Evolutionary conservation across 1,140 invertebrate species (phyloP), one percentile per base, ranked within the genome.

Genomic region (Drosophila azteca): DNA sequence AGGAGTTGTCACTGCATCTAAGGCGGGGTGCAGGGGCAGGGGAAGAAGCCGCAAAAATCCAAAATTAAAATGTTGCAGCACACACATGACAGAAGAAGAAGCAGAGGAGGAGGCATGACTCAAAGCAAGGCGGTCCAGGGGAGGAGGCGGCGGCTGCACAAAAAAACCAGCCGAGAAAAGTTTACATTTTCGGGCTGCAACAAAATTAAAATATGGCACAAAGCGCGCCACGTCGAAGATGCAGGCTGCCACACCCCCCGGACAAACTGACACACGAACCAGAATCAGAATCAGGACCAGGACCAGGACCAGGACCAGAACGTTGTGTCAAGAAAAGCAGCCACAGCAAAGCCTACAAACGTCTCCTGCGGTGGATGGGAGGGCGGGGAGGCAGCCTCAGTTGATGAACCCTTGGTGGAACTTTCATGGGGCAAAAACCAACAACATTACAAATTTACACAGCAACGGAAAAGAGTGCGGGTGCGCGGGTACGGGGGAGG

Each of bases 121-220:
- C 65, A 68, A 68, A 68, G 65, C 51, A 54, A 51, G 41, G 46
- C 6, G 22, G 24, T 0, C 24, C 4, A 5, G 5, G 24, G 5
- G 24, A 5, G 17, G 17, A 20, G 17, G 17, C 17, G 17, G 17
- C 17, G 3, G 24, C 49, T 17, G 13, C 26, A n/a, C 39, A 44
- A 50, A 22, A 63, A 66, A 50, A 57, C 43, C 44, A 48, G 43
- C 44, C 61, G 52, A 39, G 67, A 64, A 85, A 83, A 83, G 80
- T 83, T 83, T 39, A 55, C 65, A 65, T 74, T 84, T 79, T 84
- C 51, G 77, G 77, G 81, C 55, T 77, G 80, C 81, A 85, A 77
- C 80, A 80, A 85, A 84, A 80, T 85, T 84, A 85, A 85, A 84
- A 85, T 80, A 80, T 84, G 81, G 81, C 81, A 85, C 80, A 84